Base-by-base conservation (phyloP, 2,888 invertebrate genomes). In the Ennomos fuscantarius region DNA sequence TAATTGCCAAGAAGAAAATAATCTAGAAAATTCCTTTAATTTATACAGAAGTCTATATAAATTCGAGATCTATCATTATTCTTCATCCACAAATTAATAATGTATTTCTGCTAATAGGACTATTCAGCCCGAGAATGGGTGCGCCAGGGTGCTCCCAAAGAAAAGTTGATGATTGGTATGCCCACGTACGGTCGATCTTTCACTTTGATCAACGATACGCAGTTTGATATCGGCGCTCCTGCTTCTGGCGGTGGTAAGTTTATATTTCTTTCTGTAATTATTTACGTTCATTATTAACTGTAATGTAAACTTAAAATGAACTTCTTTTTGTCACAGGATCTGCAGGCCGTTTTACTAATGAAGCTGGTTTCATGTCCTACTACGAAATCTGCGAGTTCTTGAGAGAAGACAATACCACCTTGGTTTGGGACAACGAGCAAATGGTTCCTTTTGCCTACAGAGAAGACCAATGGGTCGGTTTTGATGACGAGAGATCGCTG, bases 381-480 rank as follows among this genome's bases (percentile, higher is more conserved):
- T 99, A 98, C 79, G 99, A 99, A 93, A 95, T 98, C 48, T 99
- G 98, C 82, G 96, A 97, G 72, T 98, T 98, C 93, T 92, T 99
- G 41, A 95, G 96, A 56, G 96, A 95, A 65, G 96, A 97, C 68
- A 98, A 98, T 79, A 98, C 98, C 0, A 98, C 98, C 0, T 92
- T 98, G 5, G 98, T 98, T 0, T 98, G 98, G 98, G 98, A 98
- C 80, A 98, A 97, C 65, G 98, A 98, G 71, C 98, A 98, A 78
- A 97, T 98, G 93, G 98, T 97, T 52, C 99, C 99, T 8, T 99
- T 99, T 82, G 98, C 98, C 0, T 98, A 98, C 86, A 94, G 95
- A 65, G 96, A 94, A 6, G 96, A 97, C 82, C 98, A 98, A 71
- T 98, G 98, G 98, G 97, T 98, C 32, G 98, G 98, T 58, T 98